A percentile compares a stretch with the other conserved stretches of the same genome.
Conservation (phyloP, 2,888 invertebrate species). For the Hyposoter didymator region DNA sequence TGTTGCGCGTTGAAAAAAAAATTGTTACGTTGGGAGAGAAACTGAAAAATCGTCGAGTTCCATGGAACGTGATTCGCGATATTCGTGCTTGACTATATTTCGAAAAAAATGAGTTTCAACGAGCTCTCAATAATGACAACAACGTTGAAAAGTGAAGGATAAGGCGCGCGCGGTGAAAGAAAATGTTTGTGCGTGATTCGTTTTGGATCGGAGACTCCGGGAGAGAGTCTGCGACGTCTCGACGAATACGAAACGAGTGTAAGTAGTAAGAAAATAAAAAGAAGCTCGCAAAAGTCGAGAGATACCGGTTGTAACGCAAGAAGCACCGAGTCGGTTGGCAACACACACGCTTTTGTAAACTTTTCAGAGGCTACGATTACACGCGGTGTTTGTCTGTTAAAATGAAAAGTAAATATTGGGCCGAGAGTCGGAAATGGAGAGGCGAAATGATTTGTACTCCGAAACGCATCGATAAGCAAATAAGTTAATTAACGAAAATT, state of each 20-base stretch:
- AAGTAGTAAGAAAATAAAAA: conserved; percentile 6
- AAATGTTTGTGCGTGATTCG: neutral
- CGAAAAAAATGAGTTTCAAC: neutral
- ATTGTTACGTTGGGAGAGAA: neutral
- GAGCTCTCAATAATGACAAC: neutral
- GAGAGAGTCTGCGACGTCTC: neutral
- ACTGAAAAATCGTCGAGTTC: neutral
- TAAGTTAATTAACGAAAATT: neutral
- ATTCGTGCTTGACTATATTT: neutral
- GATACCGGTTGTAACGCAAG: conserved; percentile 31
- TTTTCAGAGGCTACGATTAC: neutral
- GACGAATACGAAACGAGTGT: conserved; percentile 36
- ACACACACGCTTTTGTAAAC: conserved; percentile 42
- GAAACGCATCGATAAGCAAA: neutral
- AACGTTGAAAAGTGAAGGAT: neutral
- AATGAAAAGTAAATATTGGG: neutral
- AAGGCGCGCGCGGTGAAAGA: neutral
- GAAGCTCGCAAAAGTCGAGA: neutral
- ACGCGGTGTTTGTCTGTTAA: neutral
- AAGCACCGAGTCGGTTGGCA: conserved; percentile 58
- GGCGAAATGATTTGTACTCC: neutral
- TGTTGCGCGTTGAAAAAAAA: neutral
- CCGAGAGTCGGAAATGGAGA: neutral
- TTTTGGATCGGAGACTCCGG: neutral
- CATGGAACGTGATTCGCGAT: neutral